Percentiles rank a stretch among this genome's conserved stretches.
Conservation (phyloP, 2,113 vertebrate genomes). For the Pterophyllum scalare region DNA sequence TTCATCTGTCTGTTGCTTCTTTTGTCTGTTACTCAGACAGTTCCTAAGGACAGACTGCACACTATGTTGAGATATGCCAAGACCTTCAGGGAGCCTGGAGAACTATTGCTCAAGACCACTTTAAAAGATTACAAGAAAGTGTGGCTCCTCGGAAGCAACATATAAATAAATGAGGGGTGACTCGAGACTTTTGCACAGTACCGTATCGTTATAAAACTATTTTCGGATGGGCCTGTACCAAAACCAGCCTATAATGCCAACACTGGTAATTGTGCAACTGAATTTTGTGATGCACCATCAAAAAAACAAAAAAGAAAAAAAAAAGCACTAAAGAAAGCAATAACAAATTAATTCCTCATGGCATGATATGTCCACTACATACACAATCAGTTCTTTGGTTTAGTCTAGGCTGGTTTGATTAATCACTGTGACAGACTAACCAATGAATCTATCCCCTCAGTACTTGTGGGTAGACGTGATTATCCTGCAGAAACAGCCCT, state of each 20-base stretch:
- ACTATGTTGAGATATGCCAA: not conserved
- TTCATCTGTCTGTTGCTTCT: not conserved
- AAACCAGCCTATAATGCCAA: not conserved
- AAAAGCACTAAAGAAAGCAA: not conserved
- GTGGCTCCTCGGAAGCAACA: not conserved
- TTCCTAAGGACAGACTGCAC: too few species aligned
- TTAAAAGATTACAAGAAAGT: not conserved
- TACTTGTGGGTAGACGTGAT: constrained; percentile 18
- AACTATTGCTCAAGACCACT: not conserved
- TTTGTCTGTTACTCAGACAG: too few species aligned
- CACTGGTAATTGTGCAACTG: not conserved
- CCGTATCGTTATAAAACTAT: not conserved
- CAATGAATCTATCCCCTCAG: constrained; percentile 23
- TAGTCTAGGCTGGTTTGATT: constrained; percentile 28
- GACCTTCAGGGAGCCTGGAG: not conserved
- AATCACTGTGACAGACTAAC: constrained; percentile 45
- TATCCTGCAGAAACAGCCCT: constrained; percentile 18
- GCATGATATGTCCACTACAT: not conserved
- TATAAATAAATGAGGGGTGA: not conserved
- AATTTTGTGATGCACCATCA: not conserved
- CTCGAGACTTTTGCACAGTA: not conserved
- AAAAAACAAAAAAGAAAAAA: not conserved
- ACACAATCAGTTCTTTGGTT: constrained; percentile 20
- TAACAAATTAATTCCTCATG: not conserved
- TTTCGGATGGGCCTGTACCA: not conserved